Evolutionary conservation across 2,888 invertebrate genomes (phyloP).

Genomic region (Drosophila siamana): DNA sequence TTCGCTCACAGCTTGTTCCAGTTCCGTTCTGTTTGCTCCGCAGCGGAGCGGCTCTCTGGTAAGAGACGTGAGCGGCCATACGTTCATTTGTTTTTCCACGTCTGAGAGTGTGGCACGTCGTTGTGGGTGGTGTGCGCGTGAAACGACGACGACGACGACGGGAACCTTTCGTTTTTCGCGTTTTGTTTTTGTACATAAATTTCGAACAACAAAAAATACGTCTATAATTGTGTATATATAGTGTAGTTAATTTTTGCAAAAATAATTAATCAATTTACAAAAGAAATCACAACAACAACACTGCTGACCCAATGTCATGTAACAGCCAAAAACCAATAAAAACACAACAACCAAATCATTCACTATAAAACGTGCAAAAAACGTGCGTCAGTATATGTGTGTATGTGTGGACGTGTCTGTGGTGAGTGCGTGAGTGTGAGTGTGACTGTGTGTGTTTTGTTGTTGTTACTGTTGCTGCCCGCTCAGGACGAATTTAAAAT

Average conservation of each 20-base stretch:
- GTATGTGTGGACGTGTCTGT: conserved; percentile 30
- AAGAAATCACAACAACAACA: conserved; percentile 25
- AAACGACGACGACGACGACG: conserved; percentile 50
- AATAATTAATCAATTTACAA: conserved; percentile 45
- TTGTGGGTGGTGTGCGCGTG: conserved; percentile 66
- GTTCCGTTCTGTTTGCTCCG: conserved; percentile 32
- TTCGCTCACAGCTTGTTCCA: conserved; percentile 23
- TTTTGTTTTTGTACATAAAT: conserved; percentile 74
- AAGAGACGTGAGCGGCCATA: conserved; percentile 33
- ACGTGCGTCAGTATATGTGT: conserved; percentile 55
- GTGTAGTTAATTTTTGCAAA: conserved; percentile 55
- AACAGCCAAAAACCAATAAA: conserved; percentile 57
- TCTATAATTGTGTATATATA: conserved; percentile 64
- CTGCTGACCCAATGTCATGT: conserved; percentile 58
- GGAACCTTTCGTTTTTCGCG: conserved; percentile 72
- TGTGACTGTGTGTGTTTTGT: conserved; percentile 29
- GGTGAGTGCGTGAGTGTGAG: conserved; percentile 22
- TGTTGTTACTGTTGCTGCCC: conserved; percentile 39
- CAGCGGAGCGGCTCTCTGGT: conserved; percentile 34
- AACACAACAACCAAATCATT: conserved; percentile 49
- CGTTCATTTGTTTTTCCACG: conserved; percentile 64
- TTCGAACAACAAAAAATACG: conserved; percentile 54
- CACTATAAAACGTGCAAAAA: conserved; percentile 61
- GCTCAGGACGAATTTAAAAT: conserved; percentile 67
- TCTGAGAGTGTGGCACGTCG: conserved; percentile 65